Evolutionary conservation across 2,888 invertebrate genomes (phyloP), one percentile per base, ranked within the genome.

Genomic region (Oasisia sp.): DNA sequence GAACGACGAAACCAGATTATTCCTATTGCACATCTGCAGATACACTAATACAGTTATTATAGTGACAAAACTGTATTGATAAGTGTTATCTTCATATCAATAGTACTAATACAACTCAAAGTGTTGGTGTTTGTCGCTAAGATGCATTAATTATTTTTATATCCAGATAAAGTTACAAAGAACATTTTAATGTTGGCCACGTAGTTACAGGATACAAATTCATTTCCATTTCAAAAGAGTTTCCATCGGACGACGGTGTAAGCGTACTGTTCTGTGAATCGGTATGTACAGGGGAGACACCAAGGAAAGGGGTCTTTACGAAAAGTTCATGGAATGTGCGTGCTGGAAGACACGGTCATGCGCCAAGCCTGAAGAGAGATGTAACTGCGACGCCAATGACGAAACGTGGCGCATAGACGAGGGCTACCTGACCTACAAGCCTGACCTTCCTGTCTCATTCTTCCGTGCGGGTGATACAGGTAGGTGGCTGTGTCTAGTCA

Each of bases 321-420:
- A 27, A 0, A 32, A 91, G 50, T 0, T 45, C 91, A 91, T 91
- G 91, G 32, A 19, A 12, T 91, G 91, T 58, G 32, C 91, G 14
- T 91, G 91, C 91, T 27, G 32, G 14, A 89, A 89, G 19, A 58
- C 58, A n/a, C 32, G 0, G 11, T 56, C 74, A 4, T 91, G 91
- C 32, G 89, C n/a, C 32, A 44, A 56, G 32, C 58, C 32, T 12
- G 19, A n/a, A 12, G 32, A 89, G 32, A 27, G 38, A 19, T 91
- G 91, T 32, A 91, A 91, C 91, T 91, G 91, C 32, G 91, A 91
- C 89, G 27, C 14, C 2, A 91, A 91, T 50, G 91, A 91, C 74
- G 44, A 56, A 2, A 27, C 27, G 7, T 91, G 91, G 91, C 58
- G 91, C n/a, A 0, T 32, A 32, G 91, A 91, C 32, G 50, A 50